phyloP scores from a whole-genome alignment of 2,113 vertebrate genomes.

The Pleuronectes platessa region DNA sequence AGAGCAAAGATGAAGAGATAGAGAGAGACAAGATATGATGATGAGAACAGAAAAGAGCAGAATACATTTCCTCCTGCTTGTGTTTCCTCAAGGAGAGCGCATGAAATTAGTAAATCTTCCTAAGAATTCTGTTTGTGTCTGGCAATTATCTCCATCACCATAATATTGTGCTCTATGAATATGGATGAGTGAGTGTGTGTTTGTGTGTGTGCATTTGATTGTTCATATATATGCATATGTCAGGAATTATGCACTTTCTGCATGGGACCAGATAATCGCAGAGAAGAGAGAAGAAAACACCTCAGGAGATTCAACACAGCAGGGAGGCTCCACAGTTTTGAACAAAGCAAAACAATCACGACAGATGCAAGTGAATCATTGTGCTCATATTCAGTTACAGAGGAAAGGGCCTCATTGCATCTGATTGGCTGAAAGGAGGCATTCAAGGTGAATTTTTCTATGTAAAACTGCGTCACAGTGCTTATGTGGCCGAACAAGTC shows the following conservation, averaged over 20 bases:
- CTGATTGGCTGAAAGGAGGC: conserved; percentile 3
- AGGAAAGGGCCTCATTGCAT: neutral
- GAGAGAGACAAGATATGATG: conserved; percentile 31
- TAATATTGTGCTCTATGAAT: conserved; percentile 43
- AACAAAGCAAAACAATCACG: conserved; percentile 23
- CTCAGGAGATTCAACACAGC: conserved; percentile 21
- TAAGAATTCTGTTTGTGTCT: conserved; percentile 34
- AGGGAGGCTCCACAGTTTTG: conserved; percentile 25
- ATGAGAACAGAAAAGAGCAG: conserved; percentile 12
- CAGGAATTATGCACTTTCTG: conserved; percentile 28
- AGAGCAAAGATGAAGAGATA: conserved; percentile 9
- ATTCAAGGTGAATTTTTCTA: conserved; percentile 24
- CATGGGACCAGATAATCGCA: conserved; percentile 9
- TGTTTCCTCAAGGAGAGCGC: conserved; percentile 9
- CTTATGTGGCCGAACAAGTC: neutral
- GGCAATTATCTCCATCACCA: conserved; percentile 30
- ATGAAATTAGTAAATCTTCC: conserved; percentile 30
- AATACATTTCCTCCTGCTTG: conserved; percentile 8
- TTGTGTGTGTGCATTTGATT: conserved; percentile 16
- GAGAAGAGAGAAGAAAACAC: conserved; percentile 33
- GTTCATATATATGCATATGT: conserved; percentile 30
- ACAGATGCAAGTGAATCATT: neutral
- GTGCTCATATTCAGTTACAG: neutral
- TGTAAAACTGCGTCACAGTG: conserved; percentile 30
- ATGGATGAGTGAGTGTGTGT: conserved; percentile 27